These are phyloP conservation scores for Grammomys surdaster DNA, from an alignment of 2,113 vertebrate genomes.

Conservation along the genomic window DNA sequence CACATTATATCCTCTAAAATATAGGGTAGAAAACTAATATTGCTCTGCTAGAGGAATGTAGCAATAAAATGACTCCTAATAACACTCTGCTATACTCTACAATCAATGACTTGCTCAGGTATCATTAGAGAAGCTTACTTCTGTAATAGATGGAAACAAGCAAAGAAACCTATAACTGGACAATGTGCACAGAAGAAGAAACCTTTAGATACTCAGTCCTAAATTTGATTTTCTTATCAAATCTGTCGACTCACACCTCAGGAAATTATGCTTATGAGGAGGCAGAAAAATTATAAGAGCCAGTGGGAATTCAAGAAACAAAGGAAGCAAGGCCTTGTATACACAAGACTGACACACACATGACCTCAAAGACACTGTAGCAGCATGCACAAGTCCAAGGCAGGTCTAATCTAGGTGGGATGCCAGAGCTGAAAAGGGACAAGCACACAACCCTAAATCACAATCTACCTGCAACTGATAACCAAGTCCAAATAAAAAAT, in stretches of 20 bases:
- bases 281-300: background rate
- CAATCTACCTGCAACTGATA: background rate
- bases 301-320: background rate
- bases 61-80: background rate
- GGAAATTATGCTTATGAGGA: background rate
- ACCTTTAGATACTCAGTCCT: background rate
- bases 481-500: background rate
- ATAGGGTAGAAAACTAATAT: background rate
- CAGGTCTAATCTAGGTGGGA: background rate
- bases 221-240: background rate
- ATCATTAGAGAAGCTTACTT: background rate
- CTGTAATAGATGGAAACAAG: background rate
- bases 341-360: background rate
- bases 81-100: background rate
- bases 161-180: background rate
- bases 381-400: background rate
- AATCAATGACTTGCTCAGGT: background rate
- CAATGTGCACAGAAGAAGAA: background rate
- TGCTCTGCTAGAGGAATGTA: background rate
- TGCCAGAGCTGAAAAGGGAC: background rate
- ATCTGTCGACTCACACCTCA: background rate
- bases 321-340: background rate
- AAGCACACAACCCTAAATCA: background rate
- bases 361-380: background rate
- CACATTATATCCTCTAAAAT: too few species aligned